Evolutionary conservation across 1,140 invertebrate species (phyloP), one percentile per base, ranked within the genome.

Genomic region (Chrysoperla carnea): DNA sequence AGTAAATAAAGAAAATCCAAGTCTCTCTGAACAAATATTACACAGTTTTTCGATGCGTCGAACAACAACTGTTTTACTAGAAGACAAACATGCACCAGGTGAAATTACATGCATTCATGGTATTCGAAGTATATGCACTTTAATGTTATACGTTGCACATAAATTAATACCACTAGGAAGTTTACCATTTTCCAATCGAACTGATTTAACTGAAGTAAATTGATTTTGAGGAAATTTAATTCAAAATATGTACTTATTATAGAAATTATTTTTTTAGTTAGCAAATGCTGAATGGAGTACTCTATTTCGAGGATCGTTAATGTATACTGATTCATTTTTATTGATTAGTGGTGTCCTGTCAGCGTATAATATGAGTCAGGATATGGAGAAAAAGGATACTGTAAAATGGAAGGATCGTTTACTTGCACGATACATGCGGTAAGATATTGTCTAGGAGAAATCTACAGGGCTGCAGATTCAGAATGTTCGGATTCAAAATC

Each of bases 311-410:
- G 64, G 67, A 27, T 73, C 74, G 0, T 58, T 75, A 54, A 63
- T 77, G 42, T 76, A 74, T 55, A 75, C 73, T 5, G 77, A 79
- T 52, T 64, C 71, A 33, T 73, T 78, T 57, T 58, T 80, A 7
- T 51, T 78, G 14, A 53, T 78, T 9, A 78, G 76, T 46, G 77
- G 75, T 0, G 63, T 74, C 5, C 53, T 78, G n/a, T 66, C 69
- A 1, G 67, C 75, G 6, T 71, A 75, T 48, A 67, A 74, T 29
- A 64, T 75, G 50, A 64, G 68, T 7, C 59, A 56, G 41, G 68
- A 72, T 43, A 58, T 69, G 38, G 55, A 55, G 15, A 53, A 43
- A n/a, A 66, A 64, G 8, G 65, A 63, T 4, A 62, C 68, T 43
- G 68, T 71, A 37, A 64, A 66, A n/a, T 69, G 73, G 54, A 57